A percentile compares a stretch with the other conserved stretches of the same genome.
Conservation (phyloP, 2,113 vertebrate genomes). For the Mormyrus lacerda region DNA sequence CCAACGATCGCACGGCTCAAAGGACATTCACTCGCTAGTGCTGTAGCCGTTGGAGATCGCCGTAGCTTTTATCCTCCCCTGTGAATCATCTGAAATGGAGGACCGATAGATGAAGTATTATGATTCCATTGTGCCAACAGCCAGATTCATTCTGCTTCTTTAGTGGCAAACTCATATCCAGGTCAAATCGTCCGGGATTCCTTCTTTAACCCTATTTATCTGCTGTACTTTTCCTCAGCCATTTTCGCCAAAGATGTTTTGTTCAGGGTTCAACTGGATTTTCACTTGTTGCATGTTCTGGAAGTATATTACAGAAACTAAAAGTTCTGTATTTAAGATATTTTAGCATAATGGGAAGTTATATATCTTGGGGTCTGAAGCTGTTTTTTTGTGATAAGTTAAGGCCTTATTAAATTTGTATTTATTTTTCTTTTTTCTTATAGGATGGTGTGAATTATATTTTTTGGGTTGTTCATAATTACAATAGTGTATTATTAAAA, state of each 20-base stretch:
- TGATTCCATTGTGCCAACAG: not conserved
- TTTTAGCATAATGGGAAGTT: not conserved
- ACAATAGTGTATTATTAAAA: not conserved
- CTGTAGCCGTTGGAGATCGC: not conserved
- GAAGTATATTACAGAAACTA: not conserved
- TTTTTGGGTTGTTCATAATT: not conserved
- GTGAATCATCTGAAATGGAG: not conserved
- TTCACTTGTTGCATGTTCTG: not conserved
- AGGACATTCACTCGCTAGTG: not conserved
- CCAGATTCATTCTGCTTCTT: not conserved
- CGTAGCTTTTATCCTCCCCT: not conserved
- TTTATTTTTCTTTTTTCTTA: not conserved
- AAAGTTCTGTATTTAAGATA: conserved; percentile 2
- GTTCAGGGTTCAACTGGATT: conserved; percentile 2
- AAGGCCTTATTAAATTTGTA: not conserved
- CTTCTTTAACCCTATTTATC: not conserved
- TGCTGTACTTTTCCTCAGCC: not conserved
- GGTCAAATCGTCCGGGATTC: not conserved
- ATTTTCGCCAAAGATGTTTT: not conserved
- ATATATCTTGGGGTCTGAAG: not conserved
- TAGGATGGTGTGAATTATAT: conserved; percentile 7
- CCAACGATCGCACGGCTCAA: not conserved
- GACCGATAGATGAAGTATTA: conserved; percentile 1
- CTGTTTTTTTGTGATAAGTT: not conserved
- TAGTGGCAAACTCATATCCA: not conserved